These are phyloP conservation scores for Crypturellus undulatus DNA, from an alignment of 2,113 vertebrate species.

Conservation along the genomic window DNA sequence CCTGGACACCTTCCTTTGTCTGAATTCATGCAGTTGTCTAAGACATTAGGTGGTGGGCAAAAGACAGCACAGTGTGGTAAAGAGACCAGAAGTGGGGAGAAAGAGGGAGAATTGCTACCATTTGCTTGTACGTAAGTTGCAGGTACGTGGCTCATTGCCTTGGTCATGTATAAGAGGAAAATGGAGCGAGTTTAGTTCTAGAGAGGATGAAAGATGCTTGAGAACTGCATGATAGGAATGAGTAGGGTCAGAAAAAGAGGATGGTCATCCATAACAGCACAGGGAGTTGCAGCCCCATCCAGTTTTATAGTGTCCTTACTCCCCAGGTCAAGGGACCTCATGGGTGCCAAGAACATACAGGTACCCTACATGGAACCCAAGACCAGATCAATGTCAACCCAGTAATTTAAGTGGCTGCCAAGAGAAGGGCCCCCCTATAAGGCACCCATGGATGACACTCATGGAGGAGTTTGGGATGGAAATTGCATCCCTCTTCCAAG, in stretches of 20 bases:
- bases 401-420: not conserved
- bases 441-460: too few relatives aligned
- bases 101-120: not conserved
- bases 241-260: not conserved
- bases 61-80: not conserved
- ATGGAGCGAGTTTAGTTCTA: not conserved
- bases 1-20: not conserved
- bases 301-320: not conserved
- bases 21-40: not conserved
- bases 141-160: not conserved
- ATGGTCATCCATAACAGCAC: not conserved
- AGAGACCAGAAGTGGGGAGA: not conserved
- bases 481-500: not conserved
- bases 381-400: not conserved
- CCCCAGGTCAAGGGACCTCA: not conserved
- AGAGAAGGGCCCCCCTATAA: accelerated
- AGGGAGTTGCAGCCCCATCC: not conserved
- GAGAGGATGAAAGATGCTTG: not conserved
- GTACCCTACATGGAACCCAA: not conserved
- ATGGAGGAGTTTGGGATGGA: accelerated
- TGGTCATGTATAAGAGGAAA: not conserved
- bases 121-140: not conserved
- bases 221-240: not conserved
- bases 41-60: too few relatives aligned
- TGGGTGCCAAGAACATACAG: not conserved